Evolutionary conservation across 2,888 invertebrate species (phyloP).

Genomic region (Atethmia centrago): DNA sequence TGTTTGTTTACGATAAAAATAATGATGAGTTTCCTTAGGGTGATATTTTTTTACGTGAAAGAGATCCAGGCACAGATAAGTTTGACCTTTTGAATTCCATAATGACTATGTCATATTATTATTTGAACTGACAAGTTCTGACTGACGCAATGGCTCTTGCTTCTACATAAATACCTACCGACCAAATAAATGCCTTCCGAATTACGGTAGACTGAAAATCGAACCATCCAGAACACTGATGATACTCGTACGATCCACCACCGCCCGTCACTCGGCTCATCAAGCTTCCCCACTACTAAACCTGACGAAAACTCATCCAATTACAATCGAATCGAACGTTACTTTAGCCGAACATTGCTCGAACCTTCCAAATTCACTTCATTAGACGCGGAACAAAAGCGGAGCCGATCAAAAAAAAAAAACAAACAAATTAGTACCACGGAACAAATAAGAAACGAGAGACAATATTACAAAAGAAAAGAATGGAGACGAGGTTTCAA

Average conservation of each 20-base stretch:
- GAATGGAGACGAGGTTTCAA: slow-evolving; percentile 85
- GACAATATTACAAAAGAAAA: slow-evolving; percentile 86
- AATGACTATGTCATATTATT: background rate
- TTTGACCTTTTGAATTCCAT: background rate
- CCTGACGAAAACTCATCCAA: slow-evolving; percentile 57
- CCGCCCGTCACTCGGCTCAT: slow-evolving; percentile 40
- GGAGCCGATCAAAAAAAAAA: slow-evolving; percentile 64
- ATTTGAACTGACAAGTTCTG: background rate
- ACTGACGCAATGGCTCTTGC: background rate
- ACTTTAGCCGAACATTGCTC: slow-evolving; percentile 45
- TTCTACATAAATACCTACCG: background rate
- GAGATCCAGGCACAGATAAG: background rate
- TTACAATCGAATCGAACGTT: slow-evolving; percentile 57
- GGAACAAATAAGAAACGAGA: slow-evolving; percentile 81
- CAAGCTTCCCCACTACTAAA: slow-evolving; percentile 40
- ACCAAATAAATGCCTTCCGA: background rate
- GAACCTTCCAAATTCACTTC: slow-evolving; percentile 54
- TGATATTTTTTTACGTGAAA: background rate
- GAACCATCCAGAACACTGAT: slow-evolving; percentile 1
- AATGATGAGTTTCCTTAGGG: background rate
- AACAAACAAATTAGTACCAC: slow-evolving; percentile 79
- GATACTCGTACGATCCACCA: slow-evolving; percentile 3
- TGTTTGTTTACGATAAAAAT: slow-evolving; percentile 19
- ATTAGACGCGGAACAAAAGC: slow-evolving; percentile 60
- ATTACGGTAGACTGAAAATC: slow-evolving; percentile 7